Percentiles rank a stretch among this genome's conserved stretches.
Evolutionary conservation across 1,140 invertebrate species (phyloP).

Genomic region (Achatina immaculata): DNA sequence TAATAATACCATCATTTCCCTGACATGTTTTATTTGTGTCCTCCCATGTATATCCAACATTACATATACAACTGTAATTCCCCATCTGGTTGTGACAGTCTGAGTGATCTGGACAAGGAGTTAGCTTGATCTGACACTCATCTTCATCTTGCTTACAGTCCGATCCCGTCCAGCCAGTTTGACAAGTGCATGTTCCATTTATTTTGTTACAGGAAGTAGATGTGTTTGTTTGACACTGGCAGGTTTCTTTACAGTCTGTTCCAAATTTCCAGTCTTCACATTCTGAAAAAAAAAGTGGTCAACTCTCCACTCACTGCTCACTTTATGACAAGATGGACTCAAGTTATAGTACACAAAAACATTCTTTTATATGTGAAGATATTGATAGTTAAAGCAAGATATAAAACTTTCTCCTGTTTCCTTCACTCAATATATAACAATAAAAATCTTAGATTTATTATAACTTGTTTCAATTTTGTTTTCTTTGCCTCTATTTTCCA

Average conservation of each 20-base stretch:
- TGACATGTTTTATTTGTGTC: not conserved
- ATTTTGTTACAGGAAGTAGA: not conserved
- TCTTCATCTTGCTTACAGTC: not conserved
- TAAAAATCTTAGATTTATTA: too few relatives aligned
- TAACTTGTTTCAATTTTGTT: not conserved
- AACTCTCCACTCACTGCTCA: too few relatives aligned
- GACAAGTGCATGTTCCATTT: not conserved
- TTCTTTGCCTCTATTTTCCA: too few relatives aligned
- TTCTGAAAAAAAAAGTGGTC: not conserved
- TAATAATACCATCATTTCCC: not conserved
- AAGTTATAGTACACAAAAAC: too few relatives aligned
- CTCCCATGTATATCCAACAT: not conserved
- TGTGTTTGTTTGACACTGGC: not conserved
- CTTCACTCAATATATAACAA: too few relatives aligned
- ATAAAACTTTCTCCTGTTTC: too few relatives aligned
- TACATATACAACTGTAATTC: not conserved
- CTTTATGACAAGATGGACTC: too few relatives aligned
- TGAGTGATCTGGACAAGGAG: not conserved
- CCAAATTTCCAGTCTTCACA: not conserved
- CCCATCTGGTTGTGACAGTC: not conserved
- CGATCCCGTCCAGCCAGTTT: not conserved
- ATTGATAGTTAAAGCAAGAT: too few relatives aligned
- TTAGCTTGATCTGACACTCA: not conserved
- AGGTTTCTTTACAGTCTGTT: not conserved
- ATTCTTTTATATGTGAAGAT: too few relatives aligned